Base-by-base conservation (phyloP, 2,797 vertebrate species). In the Malurus splendens region DNA sequence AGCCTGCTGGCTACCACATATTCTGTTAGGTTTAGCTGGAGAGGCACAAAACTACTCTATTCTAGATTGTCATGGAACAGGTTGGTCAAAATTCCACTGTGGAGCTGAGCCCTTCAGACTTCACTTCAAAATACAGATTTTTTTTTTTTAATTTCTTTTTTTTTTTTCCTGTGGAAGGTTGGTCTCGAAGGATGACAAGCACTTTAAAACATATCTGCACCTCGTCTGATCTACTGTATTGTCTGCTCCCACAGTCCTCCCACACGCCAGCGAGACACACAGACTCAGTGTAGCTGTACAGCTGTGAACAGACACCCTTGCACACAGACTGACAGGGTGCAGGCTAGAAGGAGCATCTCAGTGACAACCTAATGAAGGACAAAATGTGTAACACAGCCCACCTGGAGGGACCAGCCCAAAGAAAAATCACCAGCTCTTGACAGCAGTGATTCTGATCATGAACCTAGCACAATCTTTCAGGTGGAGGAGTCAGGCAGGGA, bases 191-290 rank as follows among this genome's bases (percentile, higher is more conserved):
- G 85, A 78, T 61, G 74, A 86, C 59, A 87, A 92, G 93, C 95
- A 93, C 93, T 93, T 95, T 93, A 93, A 89, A 92, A 82, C 85
- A 70, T 36, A 65, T 67, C 56, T 76, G 12, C 80, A 82, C 74
- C 60, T 90, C 54, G 10, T 84, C 92, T 92, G 80, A 83, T 90
- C 87, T 94, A 47, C 38, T 78, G 66, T 70, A 32, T 36, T 72
- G 79, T 75, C 76, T 89, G 76, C 62, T 81, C 77, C 47, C 67
- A 41, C 59, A 72, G 70, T 62, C 62, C 73, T 90, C 70, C 66
- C 82, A 39, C 66, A 5, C 0, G 0, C 42, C 65, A 78, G 70
- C 0, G 2, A 80, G 33, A 68, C 71, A 57, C 52, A 75, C 33
- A 59, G 70, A 11, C 32, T 47, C 52, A 4, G 73, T 50, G 67